Evolutionary conservation across 2,888 invertebrate genomes (phyloP).

Genomic region (Xanthia icteritia): DNA sequence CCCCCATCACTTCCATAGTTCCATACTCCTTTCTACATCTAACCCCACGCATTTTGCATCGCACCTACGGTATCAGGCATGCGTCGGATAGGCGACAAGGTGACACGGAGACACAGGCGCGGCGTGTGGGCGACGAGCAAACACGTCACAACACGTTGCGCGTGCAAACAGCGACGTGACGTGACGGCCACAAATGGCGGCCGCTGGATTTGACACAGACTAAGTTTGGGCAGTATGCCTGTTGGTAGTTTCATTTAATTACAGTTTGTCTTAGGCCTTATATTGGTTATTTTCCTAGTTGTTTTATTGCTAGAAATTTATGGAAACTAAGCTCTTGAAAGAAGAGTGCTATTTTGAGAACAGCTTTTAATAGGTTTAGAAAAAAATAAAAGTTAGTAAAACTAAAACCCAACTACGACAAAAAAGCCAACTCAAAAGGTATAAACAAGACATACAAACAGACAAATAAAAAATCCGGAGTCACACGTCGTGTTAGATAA

Average conservation of each 20-base stretch:
- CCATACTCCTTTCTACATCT: neutral
- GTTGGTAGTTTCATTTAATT: neutral
- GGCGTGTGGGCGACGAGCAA: constrained; percentile 58
- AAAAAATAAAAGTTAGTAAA: neutral
- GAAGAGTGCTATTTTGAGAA: neutral
- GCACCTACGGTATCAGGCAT: constrained; percentile 27
- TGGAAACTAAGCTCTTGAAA: neutral
- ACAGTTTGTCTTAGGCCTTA: neutral
- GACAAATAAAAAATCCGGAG: too few species aligned
- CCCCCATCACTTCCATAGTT: constrained; percentile 1
- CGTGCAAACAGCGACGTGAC: constrained; percentile 49
- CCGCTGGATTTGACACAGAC: constrained; percentile 13
- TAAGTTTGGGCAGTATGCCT: constrained; percentile 1
- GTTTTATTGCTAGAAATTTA: neutral
- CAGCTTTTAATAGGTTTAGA: neutral
- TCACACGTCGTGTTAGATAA: too few species aligned
- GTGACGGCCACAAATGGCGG: constrained; percentile 36
- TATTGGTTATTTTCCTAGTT: neutral
- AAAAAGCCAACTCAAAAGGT: too few species aligned
- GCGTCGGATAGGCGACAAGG: constrained; percentile 51
- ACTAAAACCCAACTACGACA: too few species aligned
- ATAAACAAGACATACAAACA: too few species aligned
- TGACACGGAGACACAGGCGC: constrained; percentile 37
- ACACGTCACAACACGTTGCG: constrained; percentile 64
- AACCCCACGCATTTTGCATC: constrained; percentile 32